These are phyloP conservation scores for Eupithecia subfuscata DNA, from an alignment of 2,888 invertebrate genomes.

Conservation along the genomic window DNA sequence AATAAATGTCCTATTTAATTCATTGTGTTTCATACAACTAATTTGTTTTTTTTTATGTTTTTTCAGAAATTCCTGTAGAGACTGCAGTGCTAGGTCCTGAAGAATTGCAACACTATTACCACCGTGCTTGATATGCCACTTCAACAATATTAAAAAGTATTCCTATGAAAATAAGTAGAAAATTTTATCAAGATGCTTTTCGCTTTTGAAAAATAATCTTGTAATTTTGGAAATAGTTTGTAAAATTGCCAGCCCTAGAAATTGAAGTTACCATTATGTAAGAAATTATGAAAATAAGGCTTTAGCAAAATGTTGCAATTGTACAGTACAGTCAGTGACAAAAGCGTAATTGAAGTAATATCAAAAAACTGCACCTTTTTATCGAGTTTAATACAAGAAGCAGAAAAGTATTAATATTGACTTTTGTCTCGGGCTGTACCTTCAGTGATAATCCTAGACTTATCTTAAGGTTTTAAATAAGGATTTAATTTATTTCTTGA, in stretches of 20 bases:
- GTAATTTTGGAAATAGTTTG: background rate
- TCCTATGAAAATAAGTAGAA: background rate
- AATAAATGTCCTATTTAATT: too few relatives aligned
- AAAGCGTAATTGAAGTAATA: background rate
- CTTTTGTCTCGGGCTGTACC: constrained; percentile 25
- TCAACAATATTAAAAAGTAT: background rate
- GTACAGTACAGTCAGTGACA: constrained; percentile 25
- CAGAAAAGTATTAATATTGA: background rate
- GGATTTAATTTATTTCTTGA: constrained; percentile 31
- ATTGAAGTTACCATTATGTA: constrained; percentile 33
- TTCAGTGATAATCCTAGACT: constrained; percentile 33
- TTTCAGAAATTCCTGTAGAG: constrained; percentile 73
- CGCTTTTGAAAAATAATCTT: background rate
- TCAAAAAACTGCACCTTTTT: background rate
- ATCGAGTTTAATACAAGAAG: background rate
- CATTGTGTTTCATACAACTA: background rate
- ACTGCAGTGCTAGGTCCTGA: constrained; percentile 65
- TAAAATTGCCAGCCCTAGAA: constrained; percentile 19
- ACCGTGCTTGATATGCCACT: constrained; percentile 49
- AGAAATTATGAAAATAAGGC: background rate
- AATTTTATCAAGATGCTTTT: background rate
- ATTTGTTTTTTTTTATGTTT: constrained; percentile 28
- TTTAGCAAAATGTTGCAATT: constrained; percentile 29
- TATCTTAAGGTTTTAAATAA: constrained; percentile 14
- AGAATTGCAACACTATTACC: constrained; percentile 72